Evolutionary conservation across 2,888 invertebrate species (phyloP).

Genomic region (Agrochola macilenta): DNA sequence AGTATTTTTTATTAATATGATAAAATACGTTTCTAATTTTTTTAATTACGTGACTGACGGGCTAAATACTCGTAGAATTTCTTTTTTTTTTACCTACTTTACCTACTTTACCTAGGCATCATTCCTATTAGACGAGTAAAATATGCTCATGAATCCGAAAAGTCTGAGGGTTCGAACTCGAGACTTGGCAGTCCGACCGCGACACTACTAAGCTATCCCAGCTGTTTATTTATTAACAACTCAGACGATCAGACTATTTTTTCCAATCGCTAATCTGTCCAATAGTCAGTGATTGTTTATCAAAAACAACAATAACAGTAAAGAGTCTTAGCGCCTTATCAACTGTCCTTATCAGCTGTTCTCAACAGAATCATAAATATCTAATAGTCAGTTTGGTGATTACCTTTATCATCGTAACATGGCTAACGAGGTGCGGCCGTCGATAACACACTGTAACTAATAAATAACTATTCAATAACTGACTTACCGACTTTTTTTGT

Average conservation of each 20-base stretch:
- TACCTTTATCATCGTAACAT: slow-evolving; percentile 24
- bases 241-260: background rate
- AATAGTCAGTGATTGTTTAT: background rate
- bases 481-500: background rate
- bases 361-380: slow-evolving; percentile 22
- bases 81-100: too few relatives aligned
- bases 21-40: too few relatives aligned
- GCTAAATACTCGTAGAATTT: too few relatives aligned
- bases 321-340: slow-evolving; percentile 42
- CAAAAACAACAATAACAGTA: slow-evolving; percentile 2
- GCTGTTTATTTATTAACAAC: background rate
- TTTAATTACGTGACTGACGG: too few relatives aligned
- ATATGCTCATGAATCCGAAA: too few relatives aligned
- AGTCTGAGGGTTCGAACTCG: too few relatives aligned
- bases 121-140: too few relatives aligned
- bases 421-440: background rate
- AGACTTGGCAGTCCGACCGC: too few relatives aligned
- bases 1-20: too few relatives aligned
- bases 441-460: slow-evolving; percentile 21
- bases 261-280: background rate
- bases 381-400: slow-evolving; percentile 40
- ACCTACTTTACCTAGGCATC: too few relatives aligned
- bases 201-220: too few relatives aligned
- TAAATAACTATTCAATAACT: slow-evolving; percentile 5
- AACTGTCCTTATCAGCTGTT: slow-evolving; percentile 27